phyloP scores from a whole-genome alignment of 2,113 vertebrate genomes.

The Hyla sarda region DNA sequence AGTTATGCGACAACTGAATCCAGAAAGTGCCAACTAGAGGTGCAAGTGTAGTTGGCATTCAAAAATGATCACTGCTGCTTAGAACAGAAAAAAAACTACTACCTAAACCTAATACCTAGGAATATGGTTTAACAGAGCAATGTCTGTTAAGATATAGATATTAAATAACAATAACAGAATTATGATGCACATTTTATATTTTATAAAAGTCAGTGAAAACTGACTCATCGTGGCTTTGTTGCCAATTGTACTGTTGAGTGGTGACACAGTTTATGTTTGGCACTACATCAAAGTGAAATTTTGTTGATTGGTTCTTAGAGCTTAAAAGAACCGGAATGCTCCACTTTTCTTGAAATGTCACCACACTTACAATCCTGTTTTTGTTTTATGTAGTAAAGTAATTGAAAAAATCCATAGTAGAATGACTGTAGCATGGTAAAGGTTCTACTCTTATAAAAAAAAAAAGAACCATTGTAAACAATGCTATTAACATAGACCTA shows the following conservation, averaged over 20 bases:
- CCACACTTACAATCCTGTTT: slow-evolving; percentile 4
- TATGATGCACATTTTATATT: background rate
- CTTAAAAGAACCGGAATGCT: slow-evolving; percentile 3
- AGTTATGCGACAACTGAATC: background rate
- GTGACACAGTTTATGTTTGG: slow-evolving; percentile 10
- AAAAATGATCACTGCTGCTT: background rate
- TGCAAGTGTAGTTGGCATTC: background rate
- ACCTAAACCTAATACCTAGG: background rate
- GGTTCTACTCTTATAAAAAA: too few relatives aligned
- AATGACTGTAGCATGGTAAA: too few relatives aligned
- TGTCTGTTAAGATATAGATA: background rate
- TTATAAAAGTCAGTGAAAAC: background rate
- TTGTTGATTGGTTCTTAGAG: background rate
- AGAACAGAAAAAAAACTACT: background rate
- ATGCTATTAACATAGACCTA: background rate
- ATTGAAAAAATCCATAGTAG: background rate
- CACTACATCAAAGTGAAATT: slow-evolving; percentile 27
- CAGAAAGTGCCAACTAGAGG: background rate
- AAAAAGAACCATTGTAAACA: background rate
- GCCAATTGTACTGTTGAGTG: background rate
- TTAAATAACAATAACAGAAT: background rate
- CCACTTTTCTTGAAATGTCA: slow-evolving; percentile 26
- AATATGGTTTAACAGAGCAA: background rate
- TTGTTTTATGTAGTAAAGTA: slow-evolving; percentile 4
- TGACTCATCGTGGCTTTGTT: background rate